Evolutionary conservation across 2,888 invertebrate species (phyloP), one percentile per base, ranked within the genome.

Genomic region (Cataglyphis albicans): DNA sequence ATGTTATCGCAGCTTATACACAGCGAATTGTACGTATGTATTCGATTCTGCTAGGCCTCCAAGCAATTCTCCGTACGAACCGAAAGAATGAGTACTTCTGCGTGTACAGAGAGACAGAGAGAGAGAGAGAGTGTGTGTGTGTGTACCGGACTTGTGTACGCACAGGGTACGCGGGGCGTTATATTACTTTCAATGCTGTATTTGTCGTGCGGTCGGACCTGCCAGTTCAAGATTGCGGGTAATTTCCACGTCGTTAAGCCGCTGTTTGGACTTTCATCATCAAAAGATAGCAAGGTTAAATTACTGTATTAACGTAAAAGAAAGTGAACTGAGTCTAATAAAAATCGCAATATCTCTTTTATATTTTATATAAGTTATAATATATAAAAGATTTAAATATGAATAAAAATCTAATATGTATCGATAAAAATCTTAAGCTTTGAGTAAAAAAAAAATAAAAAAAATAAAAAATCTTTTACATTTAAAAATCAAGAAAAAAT

Each of bases 151-250:
- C 67, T 52, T 29, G 48, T 81, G 84, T 59, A 61, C 83, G 80
- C 82, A 78, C 84, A 85, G 89, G 85, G 87, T 88, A 89, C 84
- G 86, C 87, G 81, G 83, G 87, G 91, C 87, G 88, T 92, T 92
- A 86, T 83, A 89, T 91, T 91, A 91, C 92, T 84, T 89, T 88
- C 87, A 81, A 81, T 84, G 87, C 86, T 44, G 86, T 84, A 84
- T 88, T 90, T 87, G 86, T 84, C 80, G 81, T 82, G 67, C 78
- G 82, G 78, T 81, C 81, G 73, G 83, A 84, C 86, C 82, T 72
- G 44, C 41, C 87, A 68, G 64, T 48, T 44, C 82, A 59, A 38
- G 72, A 80, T 88, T 83, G 75, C 78, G 82, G 65, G 64, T 76
- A 74, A 87, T 86, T 80, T 82, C 81, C 78, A 61, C 68, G 80